phyloP scores from a whole-genome alignment of 2,113 vertebrate genomes.

The Camelus dromedarius region DNA sequence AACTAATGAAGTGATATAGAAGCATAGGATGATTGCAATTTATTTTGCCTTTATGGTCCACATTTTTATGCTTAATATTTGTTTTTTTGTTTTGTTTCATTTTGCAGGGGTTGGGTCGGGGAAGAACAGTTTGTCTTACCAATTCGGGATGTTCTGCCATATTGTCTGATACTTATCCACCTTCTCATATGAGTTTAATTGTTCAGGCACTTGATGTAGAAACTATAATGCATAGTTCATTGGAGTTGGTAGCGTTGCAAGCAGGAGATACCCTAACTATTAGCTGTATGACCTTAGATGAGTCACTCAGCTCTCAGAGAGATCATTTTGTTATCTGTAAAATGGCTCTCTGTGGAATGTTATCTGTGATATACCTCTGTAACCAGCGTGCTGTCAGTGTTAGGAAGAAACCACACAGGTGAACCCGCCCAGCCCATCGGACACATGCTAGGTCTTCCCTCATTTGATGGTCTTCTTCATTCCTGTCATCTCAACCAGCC shows the following conservation, averaged over 20 bases:
- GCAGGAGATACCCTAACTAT: background rate
- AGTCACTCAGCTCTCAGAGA: background rate
- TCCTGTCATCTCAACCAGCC: background rate
- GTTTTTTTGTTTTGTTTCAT: background rate
- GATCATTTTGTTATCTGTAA: conserved; percentile 4
- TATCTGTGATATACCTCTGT: background rate
- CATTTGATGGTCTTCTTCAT: background rate
- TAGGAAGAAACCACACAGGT: background rate
- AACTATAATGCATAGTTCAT: background rate
- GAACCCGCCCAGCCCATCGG: background rate
- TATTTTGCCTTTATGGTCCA: background rate
- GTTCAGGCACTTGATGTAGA: background rate
- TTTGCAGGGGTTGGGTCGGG: background rate
- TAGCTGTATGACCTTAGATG: background rate
- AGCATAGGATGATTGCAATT: background rate
- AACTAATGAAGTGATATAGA: background rate
- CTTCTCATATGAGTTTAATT: conserved; percentile 1
- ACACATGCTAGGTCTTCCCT: background rate
- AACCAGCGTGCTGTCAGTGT: background rate
- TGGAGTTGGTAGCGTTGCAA: background rate
- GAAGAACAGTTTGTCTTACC: background rate
- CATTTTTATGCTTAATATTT: background rate
- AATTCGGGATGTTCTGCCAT: background rate
- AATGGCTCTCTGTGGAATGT: background rate
- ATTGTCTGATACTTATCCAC: background rate